Evolutionary conservation across 64 coral and sea anemone species (phyloP).

Genomic region (Dendronephthya gigantea): DNA sequence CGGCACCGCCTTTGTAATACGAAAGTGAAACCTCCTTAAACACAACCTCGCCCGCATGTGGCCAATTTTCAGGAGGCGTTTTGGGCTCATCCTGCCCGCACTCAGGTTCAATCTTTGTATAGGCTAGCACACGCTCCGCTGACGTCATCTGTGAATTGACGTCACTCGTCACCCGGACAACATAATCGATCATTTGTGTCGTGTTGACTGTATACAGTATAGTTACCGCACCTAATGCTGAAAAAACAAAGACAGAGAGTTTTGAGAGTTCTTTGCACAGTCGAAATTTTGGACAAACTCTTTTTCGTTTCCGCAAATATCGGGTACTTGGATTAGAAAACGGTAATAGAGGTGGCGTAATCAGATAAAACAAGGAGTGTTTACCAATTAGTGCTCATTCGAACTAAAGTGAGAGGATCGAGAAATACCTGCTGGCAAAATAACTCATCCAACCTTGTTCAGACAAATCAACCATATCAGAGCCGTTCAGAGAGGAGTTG

Average conservation of each 20-base stretch:
- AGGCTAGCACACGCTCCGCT: constrained; percentile 38
- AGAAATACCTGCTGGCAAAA: too few relatives aligned
- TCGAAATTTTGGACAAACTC: too few relatives aligned
- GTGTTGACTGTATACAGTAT: neutral
- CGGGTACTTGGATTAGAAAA: too few relatives aligned
- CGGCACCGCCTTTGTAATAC: constrained; percentile 17
- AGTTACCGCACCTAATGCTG: neutral
- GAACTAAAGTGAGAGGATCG: too few relatives aligned
- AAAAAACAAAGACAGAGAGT: neutral
- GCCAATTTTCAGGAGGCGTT: neutral
- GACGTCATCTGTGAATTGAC: constrained; percentile 46
- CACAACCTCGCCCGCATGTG: neutral
- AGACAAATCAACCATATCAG: too few relatives aligned
- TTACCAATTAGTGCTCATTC: too few relatives aligned
- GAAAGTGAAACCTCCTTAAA: neutral
- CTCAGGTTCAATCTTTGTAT: constrained; percentile 26
- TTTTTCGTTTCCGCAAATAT: too few relatives aligned
- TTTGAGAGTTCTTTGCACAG: too few relatives aligned
- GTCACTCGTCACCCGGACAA: neutral
- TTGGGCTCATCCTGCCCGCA: neutral
- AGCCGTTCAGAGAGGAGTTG: too few relatives aligned
- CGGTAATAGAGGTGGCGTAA: too few relatives aligned
- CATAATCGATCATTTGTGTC: neutral
- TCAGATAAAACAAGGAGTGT: too few relatives aligned
- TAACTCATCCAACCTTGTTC: too few relatives aligned